Evolutionary conservation across 2,113 vertebrate species (phyloP).

Genomic region (Myotis davidii): DNA sequence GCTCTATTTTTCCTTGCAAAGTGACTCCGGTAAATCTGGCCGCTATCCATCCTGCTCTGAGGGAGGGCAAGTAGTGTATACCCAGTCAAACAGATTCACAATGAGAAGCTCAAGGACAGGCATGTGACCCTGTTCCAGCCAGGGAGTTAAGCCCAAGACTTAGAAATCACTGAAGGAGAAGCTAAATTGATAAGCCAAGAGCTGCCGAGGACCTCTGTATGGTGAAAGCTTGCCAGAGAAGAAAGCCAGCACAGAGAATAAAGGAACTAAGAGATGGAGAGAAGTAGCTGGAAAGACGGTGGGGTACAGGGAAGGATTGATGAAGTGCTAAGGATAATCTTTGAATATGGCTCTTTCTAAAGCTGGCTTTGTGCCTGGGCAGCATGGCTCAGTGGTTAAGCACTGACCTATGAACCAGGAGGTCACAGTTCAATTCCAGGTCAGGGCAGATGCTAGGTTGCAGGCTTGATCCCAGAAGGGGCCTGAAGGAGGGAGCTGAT

Average conservation of each 20-base stretch:
- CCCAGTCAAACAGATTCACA: not conserved
- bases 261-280: not conserved
- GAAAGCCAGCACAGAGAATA: not conserved
- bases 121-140: not conserved
- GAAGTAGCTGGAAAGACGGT: not conserved
- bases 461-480: no score
- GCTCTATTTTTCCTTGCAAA: conserved; percentile 8
- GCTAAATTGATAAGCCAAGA: not conserved
- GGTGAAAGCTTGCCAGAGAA: not conserved
- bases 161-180: not conserved
- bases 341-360: not conserved
- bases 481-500: no score
- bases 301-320: not conserved
- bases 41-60: not conserved
- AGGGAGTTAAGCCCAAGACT: not conserved
- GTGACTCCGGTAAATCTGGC: not conserved
- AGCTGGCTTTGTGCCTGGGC: no score
- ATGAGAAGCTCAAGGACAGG: not conserved
- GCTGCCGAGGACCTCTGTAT: not conserved
- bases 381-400: no score
- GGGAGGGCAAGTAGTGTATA: not conserved
- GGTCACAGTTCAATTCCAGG: no score
- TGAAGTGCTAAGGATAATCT: not conserved
- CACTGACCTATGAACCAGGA: no score
- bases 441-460: no score